phyloP scores from a whole-genome alignment of 2,113 vertebrate species.

The Ploceus nigricollis region DNA sequence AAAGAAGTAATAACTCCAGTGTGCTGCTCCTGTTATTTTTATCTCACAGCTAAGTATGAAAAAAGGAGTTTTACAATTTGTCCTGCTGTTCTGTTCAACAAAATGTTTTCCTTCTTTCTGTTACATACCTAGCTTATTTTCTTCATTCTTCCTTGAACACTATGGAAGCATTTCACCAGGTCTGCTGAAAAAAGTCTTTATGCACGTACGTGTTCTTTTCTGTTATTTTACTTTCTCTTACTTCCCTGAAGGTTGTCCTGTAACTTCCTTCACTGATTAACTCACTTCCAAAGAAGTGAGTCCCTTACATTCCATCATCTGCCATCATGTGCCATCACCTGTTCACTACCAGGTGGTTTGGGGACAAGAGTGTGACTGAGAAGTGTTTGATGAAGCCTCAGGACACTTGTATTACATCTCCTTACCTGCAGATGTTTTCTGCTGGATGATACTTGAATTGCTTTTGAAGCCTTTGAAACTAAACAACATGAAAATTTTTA shows the following conservation, averaged over 20 bases:
- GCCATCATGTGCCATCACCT: neutral
- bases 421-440: neutral
- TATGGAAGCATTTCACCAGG: neutral
- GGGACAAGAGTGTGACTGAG: neutral
- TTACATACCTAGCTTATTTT: neutral
- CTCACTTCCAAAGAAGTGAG: neutral
- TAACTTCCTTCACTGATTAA: neutral
- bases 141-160: neutral
- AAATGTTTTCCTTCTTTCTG: neutral
- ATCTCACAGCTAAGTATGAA: neutral
- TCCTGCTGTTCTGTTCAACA: neutral
- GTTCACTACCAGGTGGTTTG: neutral
- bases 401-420: neutral
- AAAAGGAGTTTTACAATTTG: neutral
- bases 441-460: neutral
- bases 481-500: neutral
- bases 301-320: neutral
- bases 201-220: neutral
- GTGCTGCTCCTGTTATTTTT: neutral
- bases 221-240: neutral
- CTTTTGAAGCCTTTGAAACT: neutral
- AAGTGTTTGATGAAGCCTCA: neutral
- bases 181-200: neutral
- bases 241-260: neutral
- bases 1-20: neutral